Evolutionary conservation across 2,888 invertebrate genomes (phyloP).

Genomic region (Andrena minutula): DNA sequence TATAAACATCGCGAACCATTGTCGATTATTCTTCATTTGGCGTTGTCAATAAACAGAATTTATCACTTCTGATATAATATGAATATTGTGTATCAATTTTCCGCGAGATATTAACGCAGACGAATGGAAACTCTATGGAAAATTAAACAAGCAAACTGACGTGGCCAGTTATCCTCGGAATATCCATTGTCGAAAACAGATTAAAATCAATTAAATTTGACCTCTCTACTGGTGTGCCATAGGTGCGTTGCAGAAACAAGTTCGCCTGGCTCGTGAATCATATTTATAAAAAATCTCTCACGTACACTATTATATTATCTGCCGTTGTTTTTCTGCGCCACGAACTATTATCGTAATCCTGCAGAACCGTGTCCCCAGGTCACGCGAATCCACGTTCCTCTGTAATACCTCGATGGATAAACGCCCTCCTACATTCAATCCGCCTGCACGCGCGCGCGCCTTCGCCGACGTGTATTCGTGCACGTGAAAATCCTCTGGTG

Average conservation of each 20-base stretch:
- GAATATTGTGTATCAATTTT: neutral
- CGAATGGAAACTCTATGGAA: neutral
- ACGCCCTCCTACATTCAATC: constrained; percentile 39
- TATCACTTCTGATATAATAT: no score
- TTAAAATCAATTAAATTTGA: neutral
- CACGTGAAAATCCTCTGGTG: constrained; percentile 38
- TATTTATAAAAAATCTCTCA: no score
- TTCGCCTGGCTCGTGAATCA: no score
- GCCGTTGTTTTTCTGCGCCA: neutral
- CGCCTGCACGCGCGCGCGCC: neutral
- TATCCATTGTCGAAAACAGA: neutral
- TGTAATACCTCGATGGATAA: constrained; percentile 16
- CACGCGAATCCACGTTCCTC: constrained; percentile 20
- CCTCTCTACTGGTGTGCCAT: neutral
- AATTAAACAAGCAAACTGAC: neutral
- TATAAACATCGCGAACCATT: no score
- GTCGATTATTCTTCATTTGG: no score
- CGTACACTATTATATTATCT: neutral
- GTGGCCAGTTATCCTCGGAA: no score
- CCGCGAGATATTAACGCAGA: neutral
- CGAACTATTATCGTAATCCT: constrained; percentile 10
- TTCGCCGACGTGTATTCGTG: neutral
- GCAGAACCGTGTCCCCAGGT: neutral
- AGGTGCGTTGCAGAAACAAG: no score
- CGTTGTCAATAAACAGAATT: no score